A percentile compares a stretch with the other conserved stretches of the same genome.
These are phyloP conservation scores for Oedothorax gibbosus DNA, from an alignment of 1,140 invertebrate species.

Conservation along the genomic window DNA sequence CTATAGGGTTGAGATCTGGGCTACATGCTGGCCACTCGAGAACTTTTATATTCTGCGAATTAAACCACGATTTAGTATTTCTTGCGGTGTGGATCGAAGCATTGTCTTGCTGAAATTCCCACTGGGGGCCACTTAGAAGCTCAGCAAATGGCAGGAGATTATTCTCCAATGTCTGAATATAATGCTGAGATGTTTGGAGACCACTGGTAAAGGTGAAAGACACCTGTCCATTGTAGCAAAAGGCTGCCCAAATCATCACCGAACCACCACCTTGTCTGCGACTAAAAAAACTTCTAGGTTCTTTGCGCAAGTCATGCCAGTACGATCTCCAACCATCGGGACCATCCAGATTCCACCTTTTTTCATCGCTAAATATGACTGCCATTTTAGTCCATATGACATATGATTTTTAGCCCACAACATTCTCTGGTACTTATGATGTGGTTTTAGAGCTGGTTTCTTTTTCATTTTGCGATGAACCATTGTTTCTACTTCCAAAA, in stretches of 20 bases:
- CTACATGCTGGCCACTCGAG: neutral
- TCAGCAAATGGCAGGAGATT: neutral
- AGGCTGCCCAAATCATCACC: neutral
- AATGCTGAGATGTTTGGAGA: neutral
- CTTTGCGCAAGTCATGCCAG: neutral
- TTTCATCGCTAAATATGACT: neutral
- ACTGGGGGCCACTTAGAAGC: neutral
- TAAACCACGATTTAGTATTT: neutral
- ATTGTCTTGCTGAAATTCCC: neutral
- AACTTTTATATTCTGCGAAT: neutral
- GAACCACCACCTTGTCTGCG: neutral
- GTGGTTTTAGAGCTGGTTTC: neutral
- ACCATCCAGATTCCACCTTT: conserved; percentile 6
- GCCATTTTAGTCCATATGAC: neutral
- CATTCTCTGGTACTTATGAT: neutral
- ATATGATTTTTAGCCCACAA: neutral
- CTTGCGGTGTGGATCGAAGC: neutral
- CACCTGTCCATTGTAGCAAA: neutral
- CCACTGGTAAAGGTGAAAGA: neutral
- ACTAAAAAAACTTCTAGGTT: neutral
- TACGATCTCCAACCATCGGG: neutral
- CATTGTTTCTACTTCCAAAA: neutral
- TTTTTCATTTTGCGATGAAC: neutral
- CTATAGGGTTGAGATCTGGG: neutral
- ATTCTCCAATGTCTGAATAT: too few relatives aligned